These are phyloP conservation scores for Agonopterix heracliana DNA, from an alignment of 2,888 invertebrate genomes.

Conservation along the genomic window DNA sequence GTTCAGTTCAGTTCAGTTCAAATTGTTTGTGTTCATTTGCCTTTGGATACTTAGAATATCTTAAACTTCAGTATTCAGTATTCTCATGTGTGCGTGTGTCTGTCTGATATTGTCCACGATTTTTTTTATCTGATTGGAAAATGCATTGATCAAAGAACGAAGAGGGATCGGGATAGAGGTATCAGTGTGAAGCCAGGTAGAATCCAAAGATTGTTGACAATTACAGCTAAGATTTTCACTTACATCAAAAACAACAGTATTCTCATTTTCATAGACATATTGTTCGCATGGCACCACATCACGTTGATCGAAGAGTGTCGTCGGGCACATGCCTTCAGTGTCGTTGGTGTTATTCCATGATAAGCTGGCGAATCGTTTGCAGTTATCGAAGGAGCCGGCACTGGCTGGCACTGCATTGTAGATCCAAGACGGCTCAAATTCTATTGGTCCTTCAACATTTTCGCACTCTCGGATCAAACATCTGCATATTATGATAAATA, in stretches of 20 bases:
- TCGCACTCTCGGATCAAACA: not conserved
- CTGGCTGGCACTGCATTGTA: constrained; percentile 42
- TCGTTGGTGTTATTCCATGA: constrained; percentile 18
- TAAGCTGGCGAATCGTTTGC: constrained; percentile 37
- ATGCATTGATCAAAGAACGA: no score
- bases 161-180: no score
- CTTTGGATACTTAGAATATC: no score
- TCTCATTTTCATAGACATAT: constrained; percentile 52
- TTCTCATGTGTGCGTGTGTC: no score
- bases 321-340: constrained; percentile 35
- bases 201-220: no score
- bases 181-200: no score
- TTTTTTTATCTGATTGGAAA: no score
- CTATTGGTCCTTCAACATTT: not conserved
- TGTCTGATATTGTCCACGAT: no score
- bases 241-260: constrained; percentile 54
- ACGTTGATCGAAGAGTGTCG: constrained; percentile 43
- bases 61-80: no score
- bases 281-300: constrained; percentile 43
- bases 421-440: constrained; percentile 42
- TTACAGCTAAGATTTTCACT: no score
- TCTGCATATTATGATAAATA: constrained; percentile 32
- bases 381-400: constrained; percentile 43
- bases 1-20: no score
- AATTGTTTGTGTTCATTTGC: no score